Evolutionary conservation across 1,140 invertebrate genomes (phyloP).

Genomic region (Drosophila kikkawai): DNA sequence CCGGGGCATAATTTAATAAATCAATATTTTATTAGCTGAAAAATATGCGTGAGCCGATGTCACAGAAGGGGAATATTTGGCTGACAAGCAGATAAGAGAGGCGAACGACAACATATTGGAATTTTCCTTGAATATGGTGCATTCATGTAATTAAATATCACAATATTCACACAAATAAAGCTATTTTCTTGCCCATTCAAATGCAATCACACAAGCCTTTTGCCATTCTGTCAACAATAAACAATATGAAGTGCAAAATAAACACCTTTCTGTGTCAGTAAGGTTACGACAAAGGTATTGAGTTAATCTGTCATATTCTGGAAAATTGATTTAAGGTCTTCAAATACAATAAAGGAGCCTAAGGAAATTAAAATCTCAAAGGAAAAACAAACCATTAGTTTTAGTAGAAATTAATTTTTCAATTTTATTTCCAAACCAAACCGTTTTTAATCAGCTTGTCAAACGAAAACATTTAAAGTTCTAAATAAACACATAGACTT

Average conservation of each 20-base stretch:
- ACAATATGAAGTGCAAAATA: neutral
- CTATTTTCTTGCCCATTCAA: neutral
- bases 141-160: conserved; percentile 4
- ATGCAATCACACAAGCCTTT: neutral
- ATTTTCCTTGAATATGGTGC: neutral
- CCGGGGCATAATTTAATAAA: conserved; percentile 73
- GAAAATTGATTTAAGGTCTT: neutral
- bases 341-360: no score
- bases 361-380: no score
- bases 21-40: conserved; percentile 78
- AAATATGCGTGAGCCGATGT: conserved; percentile 39
- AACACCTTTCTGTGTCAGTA: neutral
- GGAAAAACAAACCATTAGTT: no score
- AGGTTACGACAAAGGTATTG: neutral
- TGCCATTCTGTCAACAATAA: neutral
- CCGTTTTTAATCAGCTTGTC: neutral
- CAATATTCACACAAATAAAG: neutral
- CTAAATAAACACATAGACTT: neutral
- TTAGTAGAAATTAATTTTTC: no score
- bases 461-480: neutral
- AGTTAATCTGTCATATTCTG: neutral
- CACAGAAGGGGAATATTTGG: conserved; percentile 7
- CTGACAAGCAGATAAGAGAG: neutral
- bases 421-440: no score
- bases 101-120: neutral